Percentiles rank a stretch among this genome's conserved stretches.
These are phyloP conservation scores for Agapostemon virescens DNA, from an alignment of 2,888 invertebrate species.

Conservation along the genomic window DNA sequence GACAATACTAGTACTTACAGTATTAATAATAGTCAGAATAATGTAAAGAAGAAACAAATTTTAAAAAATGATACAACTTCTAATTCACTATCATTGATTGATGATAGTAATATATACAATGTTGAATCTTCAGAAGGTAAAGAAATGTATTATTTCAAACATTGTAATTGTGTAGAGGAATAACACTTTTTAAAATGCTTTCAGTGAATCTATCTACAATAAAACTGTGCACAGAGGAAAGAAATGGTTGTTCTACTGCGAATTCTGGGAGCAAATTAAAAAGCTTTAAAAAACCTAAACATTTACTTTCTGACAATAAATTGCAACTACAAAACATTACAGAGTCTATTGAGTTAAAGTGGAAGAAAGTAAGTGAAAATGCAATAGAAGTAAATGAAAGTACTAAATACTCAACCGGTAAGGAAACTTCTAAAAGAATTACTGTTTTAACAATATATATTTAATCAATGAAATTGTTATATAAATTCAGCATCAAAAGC, in stretches of 20 bases:
- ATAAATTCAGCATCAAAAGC: constrained; percentile 8
- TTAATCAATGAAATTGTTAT: constrained; percentile 3
- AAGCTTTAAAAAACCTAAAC: constrained; percentile 16
- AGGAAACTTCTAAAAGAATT: constrained; percentile 11
- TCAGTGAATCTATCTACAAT: constrained; percentile 11
- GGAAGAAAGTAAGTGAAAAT: constrained; percentile 35
- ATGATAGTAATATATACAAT: constrained; percentile 18
- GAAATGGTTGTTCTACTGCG: constrained; percentile 11
- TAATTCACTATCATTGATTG: constrained; percentile 19
- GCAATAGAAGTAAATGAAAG: constrained; percentile 30
- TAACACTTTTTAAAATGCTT: constrained; percentile 17
- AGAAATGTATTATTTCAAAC: constrained; percentile 4
- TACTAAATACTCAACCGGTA: constrained; percentile 28
- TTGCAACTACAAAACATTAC: constrained; percentile 17
- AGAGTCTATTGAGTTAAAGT: constrained; percentile 17
- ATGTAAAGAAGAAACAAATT: constrained; percentile 16
- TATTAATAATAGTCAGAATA: background rate
- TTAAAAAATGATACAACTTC: constrained; percentile 26
- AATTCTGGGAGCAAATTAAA: constrained; percentile 17
- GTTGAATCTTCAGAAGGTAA: constrained; percentile 29
- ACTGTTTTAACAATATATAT: background rate
- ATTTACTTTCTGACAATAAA: constrained; percentile 25
- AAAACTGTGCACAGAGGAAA: constrained; percentile 25
- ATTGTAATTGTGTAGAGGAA: constrained; percentile 4
- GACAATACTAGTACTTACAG: constrained; percentile 13